Conservation (phyloP, 2,797 vertebrate species). For the Chelon auratus region DNA sequence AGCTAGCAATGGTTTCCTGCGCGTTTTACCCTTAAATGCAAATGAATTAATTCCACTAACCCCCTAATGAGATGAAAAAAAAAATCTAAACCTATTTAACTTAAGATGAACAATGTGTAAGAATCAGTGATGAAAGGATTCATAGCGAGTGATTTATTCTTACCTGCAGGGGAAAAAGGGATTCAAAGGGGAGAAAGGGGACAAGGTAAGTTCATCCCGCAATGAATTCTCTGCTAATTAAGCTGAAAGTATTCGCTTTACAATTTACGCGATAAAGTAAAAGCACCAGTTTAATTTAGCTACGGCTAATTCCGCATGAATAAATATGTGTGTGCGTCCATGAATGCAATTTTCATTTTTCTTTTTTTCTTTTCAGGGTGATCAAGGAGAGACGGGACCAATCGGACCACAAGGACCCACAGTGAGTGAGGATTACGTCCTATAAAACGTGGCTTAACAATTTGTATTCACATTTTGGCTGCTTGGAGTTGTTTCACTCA, state of each 20-base stretch:
- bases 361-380: slow-evolving; percentile 76
- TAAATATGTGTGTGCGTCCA: background rate
- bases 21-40: slow-evolving; percentile 35
- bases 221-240: slow-evolving; percentile 15
- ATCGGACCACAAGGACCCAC: slow-evolving; percentile 80
- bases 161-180: slow-evolving; percentile 88
- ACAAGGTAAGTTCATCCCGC: slow-evolving; percentile 82
- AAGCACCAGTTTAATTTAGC: slow-evolving; percentile 10
- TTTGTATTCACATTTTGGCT: background rate
- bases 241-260: slow-evolving; percentile 9
- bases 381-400: slow-evolving; percentile 79
- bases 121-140: slow-evolving; percentile 50
- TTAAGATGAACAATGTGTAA: slow-evolving; percentile 11
- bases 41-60: slow-evolving; percentile 13
- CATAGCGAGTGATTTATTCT: slow-evolving; percentile 52
- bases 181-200: slow-evolving; percentile 85
- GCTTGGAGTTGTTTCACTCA: background rate
- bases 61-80: slow-evolving; percentile 21
- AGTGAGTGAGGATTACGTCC: slow-evolving; percentile 72
- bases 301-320: background rate
- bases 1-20: slow-evolving; percentile 11
- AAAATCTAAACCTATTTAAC: slow-evolving; percentile 22
- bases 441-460: background rate
- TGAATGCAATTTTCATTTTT: background rate
- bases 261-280: background rate